Base-by-base conservation (phyloP, 2,888 invertebrate species). In the Tethea ocularis region DNA sequence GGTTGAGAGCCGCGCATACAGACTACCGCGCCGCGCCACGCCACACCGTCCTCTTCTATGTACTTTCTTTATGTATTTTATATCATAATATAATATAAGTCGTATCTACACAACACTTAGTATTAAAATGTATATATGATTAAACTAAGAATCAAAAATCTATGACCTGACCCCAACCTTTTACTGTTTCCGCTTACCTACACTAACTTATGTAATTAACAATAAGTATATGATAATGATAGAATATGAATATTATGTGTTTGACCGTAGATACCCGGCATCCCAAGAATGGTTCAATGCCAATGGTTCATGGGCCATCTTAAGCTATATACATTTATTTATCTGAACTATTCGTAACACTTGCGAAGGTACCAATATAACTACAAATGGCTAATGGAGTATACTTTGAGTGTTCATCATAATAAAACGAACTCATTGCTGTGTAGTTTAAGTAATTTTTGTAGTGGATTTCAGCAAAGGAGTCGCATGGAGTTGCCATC, bases 1-100 rank as follows among this genome's bases (percentile, higher is more conserved):
- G 77, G 66, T 61, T 70, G 74, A 75, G 78, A 76, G 77, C 67
- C 73, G 74, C 69, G 71, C 74, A 67, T 73, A 73, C 78, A 77
- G 77, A 70, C 77, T 71, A 72, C 64, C 58, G 66, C 8, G 10
- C 46, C 20, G 20, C 17, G 46, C 13, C 33, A 4, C 29, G 29
- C 24, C 24, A 5, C 24, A 15, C 55, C 54, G 33, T 62, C 64
- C 64, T 67, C 61, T 71, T 61, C 68, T 67, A 56, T 69, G 64
- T 67, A 66, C 67, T 65, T 67, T 62, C 57, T 61, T 51, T 60
- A 67, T 60, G 63, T 13, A 20, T 20, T 54, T 11, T 54, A 54
- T 13, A 33, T 33, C 29, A 33, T 8, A 46, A 20, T 46, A 20
- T 46, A 15, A 15, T 20, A 20, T 15, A n/a, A n/a, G 15, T 46